A percentile compares a stretch with the other conserved stretches of the same genome.
Evolutionary conservation across 2,888 invertebrate genomes (phyloP).

Genomic region (Embidobia sp.): DNA sequence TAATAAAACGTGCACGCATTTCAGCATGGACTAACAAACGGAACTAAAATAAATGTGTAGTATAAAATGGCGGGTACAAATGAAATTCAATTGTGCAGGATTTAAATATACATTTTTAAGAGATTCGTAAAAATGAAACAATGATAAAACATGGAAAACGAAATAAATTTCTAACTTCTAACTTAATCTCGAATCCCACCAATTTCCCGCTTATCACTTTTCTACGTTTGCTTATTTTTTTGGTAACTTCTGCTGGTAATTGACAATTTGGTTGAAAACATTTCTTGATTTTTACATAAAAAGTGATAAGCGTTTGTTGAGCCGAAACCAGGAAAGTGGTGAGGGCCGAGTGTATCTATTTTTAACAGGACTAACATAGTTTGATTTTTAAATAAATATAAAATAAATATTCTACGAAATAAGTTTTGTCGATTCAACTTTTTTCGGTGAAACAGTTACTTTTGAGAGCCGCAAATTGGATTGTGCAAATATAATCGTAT

Average conservation of each 20-base stretch:
- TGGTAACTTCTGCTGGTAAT: too few species aligned
- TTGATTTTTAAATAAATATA: conserved; percentile 41
- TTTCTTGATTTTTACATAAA: too few species aligned
- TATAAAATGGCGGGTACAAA: conserved; percentile 6
- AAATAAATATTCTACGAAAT: conserved; percentile 33
- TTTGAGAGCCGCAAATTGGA: neutral
- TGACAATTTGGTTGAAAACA: too few species aligned
- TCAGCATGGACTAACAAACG: conserved; percentile 5
- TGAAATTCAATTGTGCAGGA: neutral
- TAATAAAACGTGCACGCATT: conserved; percentile 12
- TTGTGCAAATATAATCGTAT: neutral
- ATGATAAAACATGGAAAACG: conserved; percentile 32
- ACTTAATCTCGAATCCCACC: neutral
- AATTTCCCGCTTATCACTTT: too few species aligned
- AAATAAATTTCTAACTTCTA: conserved; percentile 22
- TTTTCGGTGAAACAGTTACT: neutral
- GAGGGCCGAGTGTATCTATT: too few species aligned
- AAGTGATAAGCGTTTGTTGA: too few species aligned
- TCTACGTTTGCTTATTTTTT: too few species aligned
- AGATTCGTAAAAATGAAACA: conserved; percentile 27
- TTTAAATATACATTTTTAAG: conserved; percentile 5
- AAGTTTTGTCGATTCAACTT: conserved; percentile 1
- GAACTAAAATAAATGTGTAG: neutral
- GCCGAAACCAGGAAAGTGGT: too few species aligned
- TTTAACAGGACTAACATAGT: too few species aligned